Conservation (phyloP, 2,797 vertebrate genomes). For the Lepilemur septentrionalis region DNA sequence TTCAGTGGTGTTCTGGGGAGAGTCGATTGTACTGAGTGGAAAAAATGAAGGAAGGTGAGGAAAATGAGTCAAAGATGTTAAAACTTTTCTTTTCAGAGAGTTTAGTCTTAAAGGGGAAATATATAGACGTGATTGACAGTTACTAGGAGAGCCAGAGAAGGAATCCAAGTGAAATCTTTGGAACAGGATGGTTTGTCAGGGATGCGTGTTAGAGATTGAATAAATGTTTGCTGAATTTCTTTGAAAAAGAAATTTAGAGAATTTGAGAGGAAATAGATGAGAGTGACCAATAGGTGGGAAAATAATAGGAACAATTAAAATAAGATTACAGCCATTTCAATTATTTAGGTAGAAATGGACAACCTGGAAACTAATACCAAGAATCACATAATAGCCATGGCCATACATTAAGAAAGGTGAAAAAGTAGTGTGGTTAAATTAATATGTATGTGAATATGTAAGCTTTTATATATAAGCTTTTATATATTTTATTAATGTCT, state of each 20-base stretch:
- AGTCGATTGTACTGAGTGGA: accelerated
- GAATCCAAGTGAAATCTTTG: background rate
- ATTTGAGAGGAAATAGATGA: background rate
- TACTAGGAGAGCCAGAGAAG: background rate
- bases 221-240: background rate
- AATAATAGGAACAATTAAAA: background rate
- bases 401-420: background rate
- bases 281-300: background rate
- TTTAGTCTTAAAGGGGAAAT: background rate
- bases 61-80: background rate
- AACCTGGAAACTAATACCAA: background rate
- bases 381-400: background rate
- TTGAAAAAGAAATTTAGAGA: background rate
- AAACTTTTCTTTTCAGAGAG: background rate
- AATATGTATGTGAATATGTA: background rate
- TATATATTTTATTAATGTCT: background rate
- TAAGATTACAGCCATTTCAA: background rate
- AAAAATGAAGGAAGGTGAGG: background rate
- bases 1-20: background rate
- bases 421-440: background rate
- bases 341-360: background rate
- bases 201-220: background rate
- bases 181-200: background rate
- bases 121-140: too few species aligned
- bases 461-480: background rate